Conservation (phyloP, 2,797 vertebrate genomes). For the Pteropus rufus region DNA sequence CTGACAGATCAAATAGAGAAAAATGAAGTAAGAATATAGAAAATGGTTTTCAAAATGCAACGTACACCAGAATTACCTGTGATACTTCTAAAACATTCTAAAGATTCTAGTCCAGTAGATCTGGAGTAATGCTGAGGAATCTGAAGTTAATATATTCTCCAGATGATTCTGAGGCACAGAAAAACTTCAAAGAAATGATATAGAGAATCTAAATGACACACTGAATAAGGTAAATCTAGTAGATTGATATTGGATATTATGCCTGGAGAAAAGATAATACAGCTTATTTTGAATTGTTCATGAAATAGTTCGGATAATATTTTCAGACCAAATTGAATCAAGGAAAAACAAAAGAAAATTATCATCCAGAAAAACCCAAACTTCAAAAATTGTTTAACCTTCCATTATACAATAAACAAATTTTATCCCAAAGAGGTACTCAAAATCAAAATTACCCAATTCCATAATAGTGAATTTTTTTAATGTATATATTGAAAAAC, state of each 20-base stretch:
- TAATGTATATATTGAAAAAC: not conserved
- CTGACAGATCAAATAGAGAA: not conserved
- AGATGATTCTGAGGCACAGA: not conserved
- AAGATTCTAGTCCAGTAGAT: not conserved
- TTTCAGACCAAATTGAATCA: not conserved
- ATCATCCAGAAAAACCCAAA: not conserved
- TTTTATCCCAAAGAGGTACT: not conserved
- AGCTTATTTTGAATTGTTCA: not conserved
- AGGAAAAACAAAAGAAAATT: slow-evolving; percentile 11
- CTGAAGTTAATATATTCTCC: not conserved
- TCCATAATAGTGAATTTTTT: not conserved
- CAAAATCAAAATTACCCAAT: not conserved
- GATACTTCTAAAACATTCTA: not conserved
- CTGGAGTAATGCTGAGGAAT: not conserved
- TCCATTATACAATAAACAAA: not conserved
- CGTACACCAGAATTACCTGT: not conserved
- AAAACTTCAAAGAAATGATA: not conserved
- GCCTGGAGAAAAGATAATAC: not conserved
- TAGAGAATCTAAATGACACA: not conserved
- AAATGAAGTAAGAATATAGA: not conserved
- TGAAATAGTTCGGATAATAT: not conserved
- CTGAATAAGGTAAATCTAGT: not conserved
- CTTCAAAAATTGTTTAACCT: not conserved
- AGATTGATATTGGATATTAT: not conserved
- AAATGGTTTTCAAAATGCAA: not conserved